Conservation (phyloP, 1,140 invertebrate genomes). For the Bombus cullumanus region DNA sequence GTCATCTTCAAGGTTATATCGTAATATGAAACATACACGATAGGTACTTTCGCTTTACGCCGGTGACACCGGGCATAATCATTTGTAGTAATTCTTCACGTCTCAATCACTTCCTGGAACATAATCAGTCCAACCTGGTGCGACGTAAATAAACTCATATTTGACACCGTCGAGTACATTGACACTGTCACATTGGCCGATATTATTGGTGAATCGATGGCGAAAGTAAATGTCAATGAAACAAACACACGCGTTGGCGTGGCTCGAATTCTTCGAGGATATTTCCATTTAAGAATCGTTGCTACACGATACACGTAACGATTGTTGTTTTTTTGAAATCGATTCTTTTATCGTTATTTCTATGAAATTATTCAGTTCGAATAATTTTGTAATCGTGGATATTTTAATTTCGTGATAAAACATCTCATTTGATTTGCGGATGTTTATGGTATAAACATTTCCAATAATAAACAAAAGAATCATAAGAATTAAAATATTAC, state of each 20-base stretch:
- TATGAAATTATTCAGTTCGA: not conserved
- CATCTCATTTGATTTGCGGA: too few species aligned
- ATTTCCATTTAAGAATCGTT: not conserved
- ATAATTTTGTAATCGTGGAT: not conserved
- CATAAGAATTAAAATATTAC: too few species aligned
- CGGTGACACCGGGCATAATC: slow-evolving; percentile 20
- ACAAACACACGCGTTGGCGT: slow-evolving; percentile 43
- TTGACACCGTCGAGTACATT: not conserved
- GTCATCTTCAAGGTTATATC: slow-evolving; percentile 55
- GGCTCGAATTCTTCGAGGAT: not conserved
- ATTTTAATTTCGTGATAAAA: not conserved
- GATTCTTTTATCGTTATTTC: not conserved
- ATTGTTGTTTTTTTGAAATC: not conserved
- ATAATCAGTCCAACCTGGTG: not conserved
- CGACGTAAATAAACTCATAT: not conserved
- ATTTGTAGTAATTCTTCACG: slow-evolving; percentile 17
- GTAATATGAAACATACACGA: slow-evolving; percentile 28
- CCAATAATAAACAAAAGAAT: too few species aligned
- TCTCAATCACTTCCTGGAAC: slow-evolving; percentile 29
- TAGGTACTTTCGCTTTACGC: slow-evolving; percentile 41
- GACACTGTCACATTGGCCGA: slow-evolving; percentile 17
- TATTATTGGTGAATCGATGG: slow-evolving; percentile 34
- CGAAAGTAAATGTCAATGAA: slow-evolving; percentile 48
- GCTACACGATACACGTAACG: not conserved
- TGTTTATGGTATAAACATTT: too few species aligned